phyloP scores from a whole-genome alignment of 2,888 invertebrate species.

The Drymonia ruficornis region DNA sequence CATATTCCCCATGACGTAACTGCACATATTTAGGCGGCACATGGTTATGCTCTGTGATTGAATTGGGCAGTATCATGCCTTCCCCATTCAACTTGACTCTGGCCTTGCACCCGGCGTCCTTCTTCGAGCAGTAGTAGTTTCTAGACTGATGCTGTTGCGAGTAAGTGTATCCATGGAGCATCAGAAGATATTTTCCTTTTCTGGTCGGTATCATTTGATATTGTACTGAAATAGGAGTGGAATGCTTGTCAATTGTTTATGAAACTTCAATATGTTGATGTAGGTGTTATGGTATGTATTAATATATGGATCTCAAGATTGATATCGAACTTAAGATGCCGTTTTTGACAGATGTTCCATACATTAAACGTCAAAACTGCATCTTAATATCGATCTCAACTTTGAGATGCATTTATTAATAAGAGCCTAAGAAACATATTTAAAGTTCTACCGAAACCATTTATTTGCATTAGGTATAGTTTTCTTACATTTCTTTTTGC shows the following conservation, averaged over 20 bases:
- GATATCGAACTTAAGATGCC: too few relatives aligned
- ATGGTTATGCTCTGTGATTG: background rate
- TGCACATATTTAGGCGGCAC: slow-evolving; percentile 8
- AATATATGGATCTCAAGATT: too few relatives aligned
- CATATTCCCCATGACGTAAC: background rate
- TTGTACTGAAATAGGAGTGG: slow-evolving; percentile 12
- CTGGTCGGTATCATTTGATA: slow-evolving; percentile 52
- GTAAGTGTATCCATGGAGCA: slow-evolving; percentile 47
- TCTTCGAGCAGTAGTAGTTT: slow-evolving; percentile 50
- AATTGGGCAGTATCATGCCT: background rate
- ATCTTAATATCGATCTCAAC: too few relatives aligned
- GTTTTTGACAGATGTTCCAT: too few relatives aligned
- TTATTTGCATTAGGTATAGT: too few relatives aligned
- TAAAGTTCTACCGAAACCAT: too few relatives aligned
- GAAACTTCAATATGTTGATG: too few relatives aligned
- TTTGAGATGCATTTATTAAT: too few relatives aligned
- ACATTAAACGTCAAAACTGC: too few relatives aligned
- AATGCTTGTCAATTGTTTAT: background rate
- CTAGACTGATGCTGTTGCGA: slow-evolving; percentile 35
- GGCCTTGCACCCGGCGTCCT: slow-evolving; percentile 40
- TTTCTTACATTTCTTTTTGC: too few relatives aligned
- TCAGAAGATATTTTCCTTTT: slow-evolving; percentile 45
- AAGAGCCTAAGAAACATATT: too few relatives aligned
- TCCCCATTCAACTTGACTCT: background rate
- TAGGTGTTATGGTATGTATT: too few relatives aligned